Percentiles rank a stretch among this genome's conserved stretches.
These are phyloP conservation scores for Leptocoma aspasia DNA, from an alignment of 2,113 vertebrate species.

Conservation along the genomic window DNA sequence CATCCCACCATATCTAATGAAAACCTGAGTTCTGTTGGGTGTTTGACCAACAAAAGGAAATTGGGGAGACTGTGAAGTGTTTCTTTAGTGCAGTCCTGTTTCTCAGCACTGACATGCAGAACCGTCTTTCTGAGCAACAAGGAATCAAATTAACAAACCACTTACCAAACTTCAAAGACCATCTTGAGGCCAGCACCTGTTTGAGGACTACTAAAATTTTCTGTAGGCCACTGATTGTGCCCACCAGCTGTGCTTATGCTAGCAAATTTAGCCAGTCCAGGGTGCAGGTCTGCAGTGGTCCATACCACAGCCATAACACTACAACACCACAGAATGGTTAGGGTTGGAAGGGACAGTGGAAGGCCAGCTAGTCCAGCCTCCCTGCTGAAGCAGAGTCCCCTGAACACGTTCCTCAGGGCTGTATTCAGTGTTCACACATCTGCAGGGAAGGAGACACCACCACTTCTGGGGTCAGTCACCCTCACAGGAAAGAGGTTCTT, in stretches of 20 bases:
- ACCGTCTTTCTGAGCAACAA: background rate
- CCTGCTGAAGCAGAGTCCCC: background rate
- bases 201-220: background rate
- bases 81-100: background rate
- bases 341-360: background rate
- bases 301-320: background rate
- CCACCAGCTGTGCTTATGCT: rapidly evolving
- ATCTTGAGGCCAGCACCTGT: background rate
- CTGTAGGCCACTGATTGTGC: background rate
- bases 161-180: background rate
- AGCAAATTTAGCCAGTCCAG: background rate
- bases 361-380: background rate
- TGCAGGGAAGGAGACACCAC: background rate
- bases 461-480: background rate
- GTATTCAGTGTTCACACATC: background rate
- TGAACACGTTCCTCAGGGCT: rapidly evolving
- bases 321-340: background rate
- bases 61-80: background rate
- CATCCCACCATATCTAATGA: background rate
- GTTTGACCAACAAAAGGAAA: background rate
- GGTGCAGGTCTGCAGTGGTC: background rate
- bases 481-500: background rate
- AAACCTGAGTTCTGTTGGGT: background rate
- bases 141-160: background rate
- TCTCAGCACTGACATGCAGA: background rate